Evolutionary conservation across 2,888 invertebrate species (phyloP).

Genomic region (Bellardia bayeri): DNA sequence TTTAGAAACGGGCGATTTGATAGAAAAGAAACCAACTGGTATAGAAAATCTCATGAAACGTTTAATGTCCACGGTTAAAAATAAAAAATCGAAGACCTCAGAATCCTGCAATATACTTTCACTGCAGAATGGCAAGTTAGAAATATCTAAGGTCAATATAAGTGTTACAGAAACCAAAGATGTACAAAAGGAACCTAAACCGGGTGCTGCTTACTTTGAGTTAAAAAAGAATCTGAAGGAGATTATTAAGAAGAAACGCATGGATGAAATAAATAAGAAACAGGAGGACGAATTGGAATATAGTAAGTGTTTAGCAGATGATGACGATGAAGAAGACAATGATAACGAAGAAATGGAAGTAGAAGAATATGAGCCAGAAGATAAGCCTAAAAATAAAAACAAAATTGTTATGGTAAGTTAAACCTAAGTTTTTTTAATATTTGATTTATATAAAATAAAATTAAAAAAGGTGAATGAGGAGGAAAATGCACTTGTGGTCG

Average conservation of each 20-base stretch:
- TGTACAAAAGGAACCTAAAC: slow-evolving; percentile 84
- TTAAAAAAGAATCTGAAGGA: slow-evolving; percentile 89
- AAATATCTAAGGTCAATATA: slow-evolving; percentile 81
- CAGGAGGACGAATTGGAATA: slow-evolving; percentile 84
- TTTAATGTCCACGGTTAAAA: slow-evolving; percentile 88
- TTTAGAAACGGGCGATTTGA: slow-evolving; percentile 85
- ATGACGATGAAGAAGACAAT: slow-evolving; percentile 77
- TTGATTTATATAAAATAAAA: not conserved
- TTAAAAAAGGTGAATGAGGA: slow-evolving; percentile 75
- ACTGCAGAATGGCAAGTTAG: slow-evolving; percentile 84
- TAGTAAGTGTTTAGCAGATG: slow-evolving; percentile 80
- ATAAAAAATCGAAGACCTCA: slow-evolving; percentile 86
- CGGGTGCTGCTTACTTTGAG: slow-evolving; percentile 89
- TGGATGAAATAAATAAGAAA: slow-evolving; percentile 88
- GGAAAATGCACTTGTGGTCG: slow-evolving; percentile 72
- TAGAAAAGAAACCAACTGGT: slow-evolving; percentile 85
- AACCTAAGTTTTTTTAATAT: not conserved
- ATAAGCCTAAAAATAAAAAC: slow-evolving; percentile 71
- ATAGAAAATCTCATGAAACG: slow-evolving; percentile 89
- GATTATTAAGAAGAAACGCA: slow-evolving; percentile 89
- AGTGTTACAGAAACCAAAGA: slow-evolving; percentile 78
- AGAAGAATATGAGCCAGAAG: slow-evolving; percentile 80
- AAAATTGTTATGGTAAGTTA: slow-evolving; percentile 74
- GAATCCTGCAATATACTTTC: slow-evolving; percentile 85
- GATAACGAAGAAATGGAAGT: slow-evolving; percentile 83